These are phyloP conservation scores for Musca vetustissima DNA, from an alignment of 1,140 invertebrate species.

Conservation along the genomic window DNA sequence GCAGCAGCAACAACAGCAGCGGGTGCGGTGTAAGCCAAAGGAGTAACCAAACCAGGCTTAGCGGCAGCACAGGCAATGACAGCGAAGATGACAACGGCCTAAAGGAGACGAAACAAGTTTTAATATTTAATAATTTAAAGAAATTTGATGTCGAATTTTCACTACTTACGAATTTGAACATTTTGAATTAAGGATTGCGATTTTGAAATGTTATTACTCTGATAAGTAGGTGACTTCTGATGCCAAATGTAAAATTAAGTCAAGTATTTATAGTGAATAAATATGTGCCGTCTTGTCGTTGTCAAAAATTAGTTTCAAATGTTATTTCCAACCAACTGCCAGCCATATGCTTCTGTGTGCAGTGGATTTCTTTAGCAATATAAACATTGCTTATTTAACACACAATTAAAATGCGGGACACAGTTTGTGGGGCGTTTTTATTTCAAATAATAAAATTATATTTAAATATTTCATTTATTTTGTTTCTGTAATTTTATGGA, in stretches of 20 bases:
- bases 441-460: too few species aligned
- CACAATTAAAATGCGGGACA: too few species aligned
- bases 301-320: too few species aligned
- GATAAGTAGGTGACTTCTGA: background rate
- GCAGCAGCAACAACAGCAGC: slow-evolving; percentile 40
- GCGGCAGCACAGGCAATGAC: slow-evolving; percentile 52
- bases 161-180: slow-evolving; percentile 52
- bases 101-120: background rate
- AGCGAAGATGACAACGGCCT: slow-evolving; percentile 43
- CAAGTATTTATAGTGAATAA: background rate
- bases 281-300: background rate
- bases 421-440: too few species aligned
- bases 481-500: too few species aligned
- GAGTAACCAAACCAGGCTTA: slow-evolving; percentile 48
- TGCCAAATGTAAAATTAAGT: background rate
- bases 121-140: background rate
- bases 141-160: background rate
- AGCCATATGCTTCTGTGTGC: too few species aligned
- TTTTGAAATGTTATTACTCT: background rate
- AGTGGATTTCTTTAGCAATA: too few species aligned
- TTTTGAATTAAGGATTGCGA: slow-evolving; percentile 28
- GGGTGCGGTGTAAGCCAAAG: slow-evolving; percentile 39
- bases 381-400: too few species aligned
- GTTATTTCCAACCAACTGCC: too few species aligned
- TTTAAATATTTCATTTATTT: too few species aligned